phyloP scores from a whole-genome alignment of 1,140 invertebrate genomes.

The Cataglyphis hispanica region DNA sequence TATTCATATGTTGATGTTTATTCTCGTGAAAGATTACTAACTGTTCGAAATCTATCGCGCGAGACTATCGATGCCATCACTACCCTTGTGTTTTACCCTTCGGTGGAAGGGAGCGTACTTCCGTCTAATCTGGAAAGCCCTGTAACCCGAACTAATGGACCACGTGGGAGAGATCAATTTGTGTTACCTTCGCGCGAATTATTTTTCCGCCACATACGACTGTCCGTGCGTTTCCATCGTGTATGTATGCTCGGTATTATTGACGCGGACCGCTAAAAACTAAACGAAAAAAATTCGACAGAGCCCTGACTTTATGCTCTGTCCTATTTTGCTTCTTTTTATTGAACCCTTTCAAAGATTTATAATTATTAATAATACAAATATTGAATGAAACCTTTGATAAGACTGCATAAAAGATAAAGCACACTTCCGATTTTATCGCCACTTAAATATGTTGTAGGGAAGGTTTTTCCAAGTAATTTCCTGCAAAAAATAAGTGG shows the following conservation, averaged over 20 bases:
- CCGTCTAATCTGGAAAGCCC: conserved; percentile 70
- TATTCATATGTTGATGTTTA: conserved; percentile 9
- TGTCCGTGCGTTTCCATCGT: conserved; percentile 49
- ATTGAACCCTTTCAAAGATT: not conserved
- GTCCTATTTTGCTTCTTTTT: not conserved
- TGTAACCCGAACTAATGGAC: conserved; percentile 73
- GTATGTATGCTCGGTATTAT: conserved; percentile 41
- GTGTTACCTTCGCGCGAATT: conserved; percentile 70
- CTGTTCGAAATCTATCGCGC: conserved; percentile 1
- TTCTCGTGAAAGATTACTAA: conserved; percentile 9
- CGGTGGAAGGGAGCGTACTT: not conserved
- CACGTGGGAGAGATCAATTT: conserved; percentile 72
- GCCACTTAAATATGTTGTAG: too few relatives aligned
- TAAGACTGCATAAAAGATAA: too few relatives aligned
- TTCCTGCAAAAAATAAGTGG: too few relatives aligned
- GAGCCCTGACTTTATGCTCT: not conserved
- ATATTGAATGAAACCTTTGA: not conserved
- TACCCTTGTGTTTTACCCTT: not conserved
- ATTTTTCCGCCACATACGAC: conserved; percentile 64
- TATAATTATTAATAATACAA: conserved; percentile 25
- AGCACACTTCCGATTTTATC: too few relatives aligned
- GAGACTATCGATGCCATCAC: conserved; percentile 20
- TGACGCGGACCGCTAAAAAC: conserved; percentile 39
- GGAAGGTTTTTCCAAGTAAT: too few relatives aligned
- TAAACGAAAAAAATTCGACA: conserved; percentile 33